Evolutionary conservation across 2,113 vertebrate genomes (phyloP).

Genomic region (Ochotona princeps): DNA sequence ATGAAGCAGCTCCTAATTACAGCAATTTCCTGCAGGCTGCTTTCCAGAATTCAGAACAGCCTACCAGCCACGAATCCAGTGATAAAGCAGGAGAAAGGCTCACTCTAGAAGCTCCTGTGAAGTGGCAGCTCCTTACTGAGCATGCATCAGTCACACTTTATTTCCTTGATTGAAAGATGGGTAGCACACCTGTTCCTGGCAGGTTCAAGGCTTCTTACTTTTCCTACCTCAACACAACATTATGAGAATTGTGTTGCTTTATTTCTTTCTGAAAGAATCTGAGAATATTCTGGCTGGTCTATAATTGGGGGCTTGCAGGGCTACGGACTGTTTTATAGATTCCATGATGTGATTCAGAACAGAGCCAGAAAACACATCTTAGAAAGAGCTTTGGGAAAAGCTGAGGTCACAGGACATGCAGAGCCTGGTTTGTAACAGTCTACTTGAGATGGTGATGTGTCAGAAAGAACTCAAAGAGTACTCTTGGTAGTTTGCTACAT

Average conservation of each 20-base stretch:
- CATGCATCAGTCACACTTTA: too few relatives aligned
- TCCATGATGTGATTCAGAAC: background rate
- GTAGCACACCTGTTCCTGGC: background rate
- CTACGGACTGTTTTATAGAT: background rate
- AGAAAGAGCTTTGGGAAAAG: background rate
- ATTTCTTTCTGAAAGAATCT: background rate
- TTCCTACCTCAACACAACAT: background rate
- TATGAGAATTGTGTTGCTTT: background rate
- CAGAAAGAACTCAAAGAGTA: background rate
- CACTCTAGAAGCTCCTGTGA: background rate
- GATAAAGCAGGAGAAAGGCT: background rate
- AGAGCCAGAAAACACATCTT: accelerated
- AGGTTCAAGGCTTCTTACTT: background rate
- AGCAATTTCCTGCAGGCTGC: background rate
- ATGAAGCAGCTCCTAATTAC: background rate
- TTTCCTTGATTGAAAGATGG: background rate
- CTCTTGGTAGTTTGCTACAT: background rate
- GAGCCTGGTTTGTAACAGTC: background rate
- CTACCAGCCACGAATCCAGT: background rate
- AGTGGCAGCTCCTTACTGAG: background rate
- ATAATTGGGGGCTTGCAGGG: background rate
- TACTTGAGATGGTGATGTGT: background rate
- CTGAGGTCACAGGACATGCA: background rate
- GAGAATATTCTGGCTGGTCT: background rate
- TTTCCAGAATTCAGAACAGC: background rate